These are phyloP conservation scores for Allolobophora icterica DNA, from an alignment of 2,888 invertebrate genomes.

Conservation along the genomic window DNA sequence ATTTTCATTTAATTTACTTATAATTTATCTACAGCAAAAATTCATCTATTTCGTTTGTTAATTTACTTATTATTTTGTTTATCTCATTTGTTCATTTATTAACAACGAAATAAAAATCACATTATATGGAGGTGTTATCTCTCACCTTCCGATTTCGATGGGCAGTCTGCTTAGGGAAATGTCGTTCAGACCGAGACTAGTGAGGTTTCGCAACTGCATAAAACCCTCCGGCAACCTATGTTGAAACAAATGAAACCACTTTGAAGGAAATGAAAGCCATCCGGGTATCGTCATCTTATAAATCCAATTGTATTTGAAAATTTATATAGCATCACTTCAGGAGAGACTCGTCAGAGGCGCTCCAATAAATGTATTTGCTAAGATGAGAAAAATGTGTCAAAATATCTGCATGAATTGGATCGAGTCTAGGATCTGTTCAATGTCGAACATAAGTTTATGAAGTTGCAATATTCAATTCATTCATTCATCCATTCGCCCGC, in stretches of 20 bases:
- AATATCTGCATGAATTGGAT: not conserved
- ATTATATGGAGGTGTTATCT: too few species aligned
- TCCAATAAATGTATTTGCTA: too few species aligned
- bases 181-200: slow-evolving; percentile 93
- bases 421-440: not conserved
- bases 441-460: too few species aligned
- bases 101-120: not conserved
- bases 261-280: not conserved
- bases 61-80: not conserved
- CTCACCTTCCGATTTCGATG: slow-evolving; percentile 88
- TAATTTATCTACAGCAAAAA: too few species aligned
- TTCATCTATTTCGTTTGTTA: too few species aligned
- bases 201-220: slow-evolving; percentile 89
- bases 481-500: too few species aligned
- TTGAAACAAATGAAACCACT: not conserved
- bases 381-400: not conserved
- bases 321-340: too few species aligned
- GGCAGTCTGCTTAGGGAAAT: slow-evolving; percentile 94
- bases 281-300: not conserved
- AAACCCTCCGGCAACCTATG: slow-evolving; percentile 88
- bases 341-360: too few species aligned
- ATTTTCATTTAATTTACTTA: not conserved
- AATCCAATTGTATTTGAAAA: not conserved
- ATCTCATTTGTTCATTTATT: not conserved
- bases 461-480: too few species aligned